Evolutionary conservation across 1,140 invertebrate species (phyloP), one percentile per base, ranked within the genome.

Genomic region (Conopomorpha cramerella): DNA sequence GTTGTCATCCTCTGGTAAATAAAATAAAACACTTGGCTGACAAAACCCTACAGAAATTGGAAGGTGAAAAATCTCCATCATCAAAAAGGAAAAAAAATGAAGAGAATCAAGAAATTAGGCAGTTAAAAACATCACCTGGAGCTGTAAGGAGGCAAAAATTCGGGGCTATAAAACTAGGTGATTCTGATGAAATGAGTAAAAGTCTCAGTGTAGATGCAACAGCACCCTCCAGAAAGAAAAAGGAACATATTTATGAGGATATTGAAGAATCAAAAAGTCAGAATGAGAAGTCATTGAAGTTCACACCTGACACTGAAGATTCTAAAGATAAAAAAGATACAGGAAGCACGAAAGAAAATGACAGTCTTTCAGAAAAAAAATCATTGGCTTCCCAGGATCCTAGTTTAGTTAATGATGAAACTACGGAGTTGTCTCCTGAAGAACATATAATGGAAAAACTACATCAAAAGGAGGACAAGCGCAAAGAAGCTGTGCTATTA

Each of bases 11-110:
- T 18, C 64, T 83, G 26, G 81, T 83, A 39, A 81, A 83, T 52
- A 83, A 83, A 64, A 73, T 83, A 6, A 83, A 82, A 59, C 79
- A 81, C 33, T 72, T 82, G 57, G 82, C 82, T 13, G 81, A 82
- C 41, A 80, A 81, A 56, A 82, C 81, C 35, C 70, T 83, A 43
- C 79, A 82, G 32, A 78, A 78, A 46, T 39, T 65, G 30, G 71
- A 77, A 15, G 71, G 66, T 42, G 80, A 81, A 45, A 79, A 80
- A 37, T 77, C 77, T 18, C 72, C 74, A 10, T 34, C 39, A 23
- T 35, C 55, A 8, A 78, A 76, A 45, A 51, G 64, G 30, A 76
- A 68, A 45, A 66, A 62, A 46, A 56, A 62, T 36, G 63, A 70
- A 34, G 61, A 74, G 16, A 12, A 31, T 14, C 76, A 77, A 51